Evolutionary conservation across 2,888 invertebrate species (phyloP).

Genomic region (Mythimna ferrago): DNA sequence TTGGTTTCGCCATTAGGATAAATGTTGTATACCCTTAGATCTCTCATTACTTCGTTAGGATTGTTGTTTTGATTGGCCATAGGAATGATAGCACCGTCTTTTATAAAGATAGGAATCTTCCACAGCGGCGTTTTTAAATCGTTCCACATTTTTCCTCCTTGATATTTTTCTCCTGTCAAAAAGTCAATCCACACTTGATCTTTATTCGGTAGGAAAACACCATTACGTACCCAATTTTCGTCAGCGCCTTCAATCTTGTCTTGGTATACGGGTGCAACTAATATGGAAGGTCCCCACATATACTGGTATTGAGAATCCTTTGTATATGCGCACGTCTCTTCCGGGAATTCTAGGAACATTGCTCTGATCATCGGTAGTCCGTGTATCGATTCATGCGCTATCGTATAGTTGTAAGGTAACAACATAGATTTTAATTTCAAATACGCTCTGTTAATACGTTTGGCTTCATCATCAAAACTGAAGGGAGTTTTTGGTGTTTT

Average conservation of each 20-base stretch:
- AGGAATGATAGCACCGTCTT: slow-evolving; percentile 85
- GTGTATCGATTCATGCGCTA: slow-evolving; percentile 78
- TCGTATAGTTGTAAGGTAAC: slow-evolving; percentile 85
- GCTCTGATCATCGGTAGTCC: slow-evolving; percentile 86
- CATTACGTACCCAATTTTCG: slow-evolving; percentile 74
- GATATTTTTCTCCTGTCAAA: slow-evolving; percentile 83
- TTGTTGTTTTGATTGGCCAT: slow-evolving; percentile 84
- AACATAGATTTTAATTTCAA: slow-evolving; percentile 85
- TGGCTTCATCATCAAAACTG: slow-evolving; percentile 79
- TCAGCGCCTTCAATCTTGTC: slow-evolving; percentile 54
- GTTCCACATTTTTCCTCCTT: slow-evolving; percentile 84
- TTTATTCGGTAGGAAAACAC: slow-evolving; percentile 80
- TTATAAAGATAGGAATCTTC: slow-evolving; percentile 85
- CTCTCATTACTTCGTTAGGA: slow-evolving; percentile 78
- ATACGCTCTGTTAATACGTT: slow-evolving; percentile 82
- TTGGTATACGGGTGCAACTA: slow-evolving; percentile 84
- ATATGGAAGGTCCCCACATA: slow-evolving; percentile 87
- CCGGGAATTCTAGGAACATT: slow-evolving; percentile 85
- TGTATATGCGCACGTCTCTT: slow-evolving; percentile 76
- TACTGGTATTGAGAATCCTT: slow-evolving; percentile 85
- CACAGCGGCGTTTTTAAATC: slow-evolving; percentile 80
- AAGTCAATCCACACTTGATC: slow-evolving; percentile 85
- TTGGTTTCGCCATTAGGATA: slow-evolving; percentile 78
- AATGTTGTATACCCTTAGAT: slow-evolving; percentile 77
- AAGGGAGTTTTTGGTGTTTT: slow-evolving; percentile 83